A percentile compares a stretch with the other conserved stretches of the same genome.
These are phyloP conservation scores for Amorpha juglandis DNA, from an alignment of 2,888 invertebrate genomes.

Conservation along the genomic window DNA sequence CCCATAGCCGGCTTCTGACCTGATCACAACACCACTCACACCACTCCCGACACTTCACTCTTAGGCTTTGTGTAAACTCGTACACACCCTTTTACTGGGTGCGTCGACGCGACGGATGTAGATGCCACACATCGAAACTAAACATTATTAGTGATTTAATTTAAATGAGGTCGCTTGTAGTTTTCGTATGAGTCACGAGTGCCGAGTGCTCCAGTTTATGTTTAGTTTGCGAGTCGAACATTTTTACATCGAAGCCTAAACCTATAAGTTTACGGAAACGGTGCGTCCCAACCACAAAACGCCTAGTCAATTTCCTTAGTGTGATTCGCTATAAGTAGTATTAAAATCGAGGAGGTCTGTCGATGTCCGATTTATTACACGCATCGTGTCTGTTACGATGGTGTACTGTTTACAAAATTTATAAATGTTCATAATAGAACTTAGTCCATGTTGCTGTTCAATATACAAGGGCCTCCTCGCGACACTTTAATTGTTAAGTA, in stretches of 20 bases:
- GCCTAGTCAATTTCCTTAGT: slow-evolving; percentile 85
- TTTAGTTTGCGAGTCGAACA: slow-evolving; percentile 26
- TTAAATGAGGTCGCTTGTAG: slow-evolving; percentile 19
- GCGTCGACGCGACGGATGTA: slow-evolving; percentile 21
- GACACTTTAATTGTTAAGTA: slow-evolving; percentile 82
- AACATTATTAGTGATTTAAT: slow-evolving; percentile 11
- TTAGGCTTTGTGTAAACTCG: slow-evolving; percentile 36
- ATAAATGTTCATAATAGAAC: slow-evolving; percentile 6
- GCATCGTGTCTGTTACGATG: background rate
- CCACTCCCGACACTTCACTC: slow-evolving; percentile 29
- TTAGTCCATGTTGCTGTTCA: slow-evolving; percentile 38
- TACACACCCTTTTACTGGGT: slow-evolving; percentile 30
- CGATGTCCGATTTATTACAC: slow-evolving; percentile 35
- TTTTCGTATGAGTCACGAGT: background rate
- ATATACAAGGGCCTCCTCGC: slow-evolving; percentile 65
- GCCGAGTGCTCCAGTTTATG: slow-evolving; percentile 10
- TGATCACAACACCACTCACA: slow-evolving; percentile 4
- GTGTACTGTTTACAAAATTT: slow-evolving; percentile 16
- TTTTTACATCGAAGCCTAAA: slow-evolving; percentile 47
- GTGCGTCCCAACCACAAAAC: slow-evolving; percentile 76
- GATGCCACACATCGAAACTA: background rate
- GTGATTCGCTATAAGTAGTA: slow-evolving; percentile 83
- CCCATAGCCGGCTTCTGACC: slow-evolving; percentile 73
- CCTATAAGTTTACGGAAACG: slow-evolving; percentile 38
- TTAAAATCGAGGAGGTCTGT: slow-evolving; percentile 65